Base-by-base conservation (phyloP, 2,797 vertebrate genomes). In the Cygnus olor region DNA sequence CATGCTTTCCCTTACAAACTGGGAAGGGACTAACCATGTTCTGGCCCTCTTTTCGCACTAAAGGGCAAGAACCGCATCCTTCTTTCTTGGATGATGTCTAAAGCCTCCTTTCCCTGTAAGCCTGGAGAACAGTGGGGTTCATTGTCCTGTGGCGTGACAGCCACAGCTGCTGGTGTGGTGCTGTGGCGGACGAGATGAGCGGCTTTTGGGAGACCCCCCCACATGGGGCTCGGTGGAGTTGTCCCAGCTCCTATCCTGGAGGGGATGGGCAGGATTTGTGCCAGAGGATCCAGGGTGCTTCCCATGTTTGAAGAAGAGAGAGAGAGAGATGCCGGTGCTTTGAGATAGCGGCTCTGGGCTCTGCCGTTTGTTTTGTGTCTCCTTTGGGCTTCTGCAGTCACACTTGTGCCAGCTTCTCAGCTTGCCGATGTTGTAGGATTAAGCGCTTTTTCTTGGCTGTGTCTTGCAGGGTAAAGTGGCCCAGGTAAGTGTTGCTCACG, bases 201-300 rank as follows among this genome's bases (percentile, higher is more conserved):
- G 30, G 16, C 1, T 0, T 64, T 30, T 14, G 27, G 45, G 51
- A 90, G 38, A 13, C 82, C 38, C 30, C 68, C 51, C 54, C 3
- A 3, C 0, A 0, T 34, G 18, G 27, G 24, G 77, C n/a, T 65
- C 2, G 0, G 14, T 0, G 1, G 24, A 24, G 36, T 76, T 90
- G 34, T 61, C n/a, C 44, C 79, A 90, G 71, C 34, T 89, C 49
- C 36, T 61, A 73, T n/a, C 47, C 34, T 9, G 42, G 20, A 69
- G 58, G 11, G 47, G 42, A 34, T 66, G 36, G 38, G 54, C 27
- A 51, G 54, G 54, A 28, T 76, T 88, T 81, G n/a, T 58, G 38
- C 38, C 44, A 78, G 38, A 40, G 64, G 44, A 40, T 89, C 44
- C 17, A 5, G 38, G 54, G 44, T 51, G 65, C 34, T 64, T 38